A percentile compares a stretch with the other conserved stretches of the same genome.
Evolutionary conservation across 2,113 vertebrate genomes (phyloP).

Genomic region (Vidua macroura): DNA sequence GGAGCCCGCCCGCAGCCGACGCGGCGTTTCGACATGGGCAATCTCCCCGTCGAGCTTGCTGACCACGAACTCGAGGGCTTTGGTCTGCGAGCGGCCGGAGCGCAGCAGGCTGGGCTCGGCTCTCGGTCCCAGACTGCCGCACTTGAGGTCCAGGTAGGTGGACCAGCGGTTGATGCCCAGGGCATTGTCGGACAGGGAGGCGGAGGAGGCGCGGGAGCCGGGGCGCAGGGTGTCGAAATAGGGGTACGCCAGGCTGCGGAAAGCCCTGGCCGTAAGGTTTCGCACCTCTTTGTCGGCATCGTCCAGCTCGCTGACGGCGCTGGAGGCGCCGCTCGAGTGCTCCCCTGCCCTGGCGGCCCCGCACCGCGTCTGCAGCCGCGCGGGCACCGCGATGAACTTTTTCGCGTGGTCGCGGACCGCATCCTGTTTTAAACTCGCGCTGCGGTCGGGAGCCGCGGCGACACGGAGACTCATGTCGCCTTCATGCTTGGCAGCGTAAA

Average conservation of each 20-base stretch:
- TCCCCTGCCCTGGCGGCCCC: constrained; percentile 73
- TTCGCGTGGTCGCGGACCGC: constrained; percentile 70
- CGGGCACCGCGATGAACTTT: constrained; percentile 76
- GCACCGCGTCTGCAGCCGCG: constrained; percentile 81
- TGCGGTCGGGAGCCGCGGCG: constrained; percentile 72
- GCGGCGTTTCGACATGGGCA: constrained; percentile 72
- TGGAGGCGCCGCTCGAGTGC: constrained; percentile 89
- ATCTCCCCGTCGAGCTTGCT: constrained; percentile 79
- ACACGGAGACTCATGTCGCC: constrained; percentile 82
- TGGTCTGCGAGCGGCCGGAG: constrained; percentile 76
- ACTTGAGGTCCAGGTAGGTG: constrained; percentile 88
- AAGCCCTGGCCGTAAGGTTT: constrained; percentile 87
- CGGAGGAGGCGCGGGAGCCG: constrained; percentile 87
- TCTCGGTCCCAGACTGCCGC: constrained; percentile 77
- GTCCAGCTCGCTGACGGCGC: constrained; percentile 91
- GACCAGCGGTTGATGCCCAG: constrained; percentile 87
- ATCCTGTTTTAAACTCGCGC: constrained; percentile 62
- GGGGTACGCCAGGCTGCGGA: constrained; percentile 91
- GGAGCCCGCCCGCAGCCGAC: constrained; percentile 71
- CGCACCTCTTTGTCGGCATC: constrained; percentile 96
- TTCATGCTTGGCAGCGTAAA: constrained; percentile 81
- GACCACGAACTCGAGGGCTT: constrained; percentile 80
- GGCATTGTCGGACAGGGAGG: constrained; percentile 79
- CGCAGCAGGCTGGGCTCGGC: constrained; percentile 73
- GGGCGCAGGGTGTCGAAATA: constrained; percentile 86